These are phyloP conservation scores for Chelon auratus DNA, from an alignment of 2,797 vertebrate genomes.

Conservation along the genomic window DNA sequence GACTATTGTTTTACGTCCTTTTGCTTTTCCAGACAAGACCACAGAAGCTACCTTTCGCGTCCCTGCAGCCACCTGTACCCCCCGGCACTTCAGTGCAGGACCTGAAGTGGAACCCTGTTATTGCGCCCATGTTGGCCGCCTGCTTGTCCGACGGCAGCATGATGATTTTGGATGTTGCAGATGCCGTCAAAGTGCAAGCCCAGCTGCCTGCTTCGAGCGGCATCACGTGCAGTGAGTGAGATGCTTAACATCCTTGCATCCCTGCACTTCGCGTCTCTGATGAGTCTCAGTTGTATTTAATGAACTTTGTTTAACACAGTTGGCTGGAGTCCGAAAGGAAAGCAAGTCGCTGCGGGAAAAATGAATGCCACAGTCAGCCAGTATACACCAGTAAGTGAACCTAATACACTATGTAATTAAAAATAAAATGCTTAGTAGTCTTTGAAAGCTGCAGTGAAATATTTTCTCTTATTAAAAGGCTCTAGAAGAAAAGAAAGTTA, in stretches of 20 bases:
- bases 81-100: slow-evolving; percentile 85
- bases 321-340: slow-evolving; percentile 99
- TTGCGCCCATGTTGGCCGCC: slow-evolving; percentile 84
- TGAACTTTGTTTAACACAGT: slow-evolving; percentile 79
- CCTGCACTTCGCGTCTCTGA: not conserved
- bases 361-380: slow-evolving; percentile 93
- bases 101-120: slow-evolving; percentile 94
- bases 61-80: slow-evolving; percentile 83
- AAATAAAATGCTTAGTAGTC: not conserved
- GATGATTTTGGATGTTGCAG: slow-evolving; percentile 90
- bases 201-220: slow-evolving; percentile 85
- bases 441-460: not conserved
- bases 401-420: not conserved
- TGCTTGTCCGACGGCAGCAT: slow-evolving; percentile 93
- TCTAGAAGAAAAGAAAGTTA: slow-evolving; percentile 94
- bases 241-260: not conserved
- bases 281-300: slow-evolving; percentile 1
- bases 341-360: slow-evolving; percentile 94
- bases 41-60: slow-evolving; percentile 90
- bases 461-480: slow-evolving; percentile 79
- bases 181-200: slow-evolving; percentile 84
- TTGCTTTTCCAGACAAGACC: slow-evolving; percentile 79
- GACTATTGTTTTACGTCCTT: not conserved
- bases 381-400: slow-evolving; percentile 93
- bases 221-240: slow-evolving; percentile 92